phyloP scores from a whole-genome alignment of 1,140 invertebrate species.

The Tyrophagus putrescentiae region DNA sequence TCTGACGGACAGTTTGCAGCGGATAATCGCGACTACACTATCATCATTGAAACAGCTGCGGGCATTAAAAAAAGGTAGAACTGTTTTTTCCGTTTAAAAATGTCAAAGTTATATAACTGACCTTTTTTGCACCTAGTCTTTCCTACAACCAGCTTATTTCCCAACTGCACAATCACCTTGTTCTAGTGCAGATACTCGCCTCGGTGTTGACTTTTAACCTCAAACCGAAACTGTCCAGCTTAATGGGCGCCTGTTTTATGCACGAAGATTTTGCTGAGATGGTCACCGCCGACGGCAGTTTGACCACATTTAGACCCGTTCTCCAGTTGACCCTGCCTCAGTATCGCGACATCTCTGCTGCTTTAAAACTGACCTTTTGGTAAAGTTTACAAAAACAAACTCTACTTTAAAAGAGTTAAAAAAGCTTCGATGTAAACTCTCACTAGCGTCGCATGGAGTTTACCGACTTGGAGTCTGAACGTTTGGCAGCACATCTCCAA shows the following conservation, averaged over 20 bases:
- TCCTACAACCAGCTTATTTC: neutral
- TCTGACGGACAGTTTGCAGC: too few relatives aligned
- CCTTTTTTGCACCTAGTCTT: neutral
- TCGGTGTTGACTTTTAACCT: slow-evolving; percentile 2
- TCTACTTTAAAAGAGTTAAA: too few relatives aligned
- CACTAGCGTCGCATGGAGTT: too few relatives aligned
- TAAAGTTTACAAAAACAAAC: neutral
- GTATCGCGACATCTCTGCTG: neutral
- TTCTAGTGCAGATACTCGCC: neutral
- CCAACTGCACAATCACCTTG: neutral
- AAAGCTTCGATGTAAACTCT: too few relatives aligned
- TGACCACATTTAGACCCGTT: neutral
- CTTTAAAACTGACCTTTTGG: neutral
- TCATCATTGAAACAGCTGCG: too few relatives aligned
- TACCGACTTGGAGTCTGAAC: too few relatives aligned
- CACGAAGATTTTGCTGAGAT: neutral
- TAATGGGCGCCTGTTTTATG: neutral
- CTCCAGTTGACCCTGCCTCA: neutral
- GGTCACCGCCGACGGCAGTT: neutral
- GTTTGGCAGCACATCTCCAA: too few relatives aligned
- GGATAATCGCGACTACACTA: too few relatives aligned
- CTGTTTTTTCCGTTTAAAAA: too few relatives aligned
- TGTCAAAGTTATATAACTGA: too few relatives aligned
- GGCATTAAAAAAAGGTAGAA: too few relatives aligned
- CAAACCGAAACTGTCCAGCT: neutral